phyloP scores from a whole-genome alignment of 2,888 invertebrate genomes.

The Leucophenga montana region DNA sequence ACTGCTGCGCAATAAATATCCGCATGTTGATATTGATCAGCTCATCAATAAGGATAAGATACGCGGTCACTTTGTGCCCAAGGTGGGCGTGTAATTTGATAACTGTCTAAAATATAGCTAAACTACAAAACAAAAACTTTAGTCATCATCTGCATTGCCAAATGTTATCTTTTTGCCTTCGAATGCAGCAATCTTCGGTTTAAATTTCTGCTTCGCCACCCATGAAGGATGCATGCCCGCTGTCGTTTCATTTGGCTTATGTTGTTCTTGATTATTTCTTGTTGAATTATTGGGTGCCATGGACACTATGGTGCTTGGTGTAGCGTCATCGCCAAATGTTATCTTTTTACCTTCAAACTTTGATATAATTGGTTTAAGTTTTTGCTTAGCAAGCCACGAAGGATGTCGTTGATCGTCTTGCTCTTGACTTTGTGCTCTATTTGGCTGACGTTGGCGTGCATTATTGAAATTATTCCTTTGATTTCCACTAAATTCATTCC shows the following conservation, averaged over 20 bases:
- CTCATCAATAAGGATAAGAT: slow-evolving; percentile 76
- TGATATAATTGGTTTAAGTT: slow-evolving; percentile 65
- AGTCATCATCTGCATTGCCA: slow-evolving; percentile 52
- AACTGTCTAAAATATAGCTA: slow-evolving; percentile 39
- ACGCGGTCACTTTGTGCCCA: slow-evolving; percentile 78
- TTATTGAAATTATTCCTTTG: neutral
- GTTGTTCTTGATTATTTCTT: neutral
- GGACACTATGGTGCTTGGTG: slow-evolving; percentile 5
- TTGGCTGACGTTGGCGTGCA: neutral
- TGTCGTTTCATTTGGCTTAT: neutral
- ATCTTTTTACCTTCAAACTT: slow-evolving; percentile 70
- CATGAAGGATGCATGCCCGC: slow-evolving; percentile 69
- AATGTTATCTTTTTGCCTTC: slow-evolving; percentile 71
- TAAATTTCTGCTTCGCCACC: slow-evolving; percentile 70
- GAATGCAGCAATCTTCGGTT: slow-evolving; percentile 66
- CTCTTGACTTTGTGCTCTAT: neutral
- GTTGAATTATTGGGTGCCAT: neutral
- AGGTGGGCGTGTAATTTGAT: slow-evolving; percentile 54
- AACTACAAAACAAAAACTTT: slow-evolving; percentile 17
- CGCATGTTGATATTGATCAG: slow-evolving; percentile 83
- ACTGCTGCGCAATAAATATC: slow-evolving; percentile 81
- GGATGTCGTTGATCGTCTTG: slow-evolving; percentile 57
- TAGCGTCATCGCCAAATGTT: slow-evolving; percentile 60
- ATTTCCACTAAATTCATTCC: neutral
- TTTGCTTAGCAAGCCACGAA: slow-evolving; percentile 72